Base-by-base conservation (phyloP, 1,140 invertebrate species). In the Neodiprion fabricii region DNA sequence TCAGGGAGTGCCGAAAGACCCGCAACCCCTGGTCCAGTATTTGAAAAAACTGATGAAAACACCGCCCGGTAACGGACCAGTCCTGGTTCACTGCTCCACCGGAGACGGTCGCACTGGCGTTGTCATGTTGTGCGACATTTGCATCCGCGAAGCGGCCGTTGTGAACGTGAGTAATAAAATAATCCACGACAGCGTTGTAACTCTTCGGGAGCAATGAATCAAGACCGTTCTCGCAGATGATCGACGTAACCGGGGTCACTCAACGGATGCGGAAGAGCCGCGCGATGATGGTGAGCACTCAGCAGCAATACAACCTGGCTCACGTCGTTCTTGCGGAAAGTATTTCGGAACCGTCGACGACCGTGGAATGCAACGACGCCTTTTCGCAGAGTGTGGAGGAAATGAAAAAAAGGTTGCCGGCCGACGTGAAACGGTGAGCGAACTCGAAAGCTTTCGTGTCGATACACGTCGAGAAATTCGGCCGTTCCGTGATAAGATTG, bases 41-140 rank as follows among this genome's bases (percentile, higher is more conserved):
- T 84, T 95, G 82, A 91, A 79, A 90, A 92, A 85, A 90, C 88
- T 78, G 77, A 90, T 76, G 14, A 88, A 90, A 48, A 93, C 91
- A 80, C 95, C 96, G 17, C 86, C 91, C 1, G 96, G 98, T 81
- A 89, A 92, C 12, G 97, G 98, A 5, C 98, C 98, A 0, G 92
- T 99, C 72, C 92, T 99, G 1, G 91, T 93, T 40, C 94, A 95
- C 80, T 95, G 94, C 88, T 90, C 92, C 85, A 93, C 93, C 71
- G 93, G 93, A 4, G 91, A 94, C 75, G 93, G 93, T n/a, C 87
- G 93, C 76, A 94, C 93, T 7, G 93, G 93, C 48, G 92, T 91
- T 7, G 91, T 93, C 73, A 92, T 94, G 69, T 89, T 93, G n/a
- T 80, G 83, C 28, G 83, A 85, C 14, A 83, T 84, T 53, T 81